These are phyloP conservation scores for Camponotus pennsylvanicus DNA, from an alignment of 1,140 invertebrate species.

Conservation along the genomic window DNA sequence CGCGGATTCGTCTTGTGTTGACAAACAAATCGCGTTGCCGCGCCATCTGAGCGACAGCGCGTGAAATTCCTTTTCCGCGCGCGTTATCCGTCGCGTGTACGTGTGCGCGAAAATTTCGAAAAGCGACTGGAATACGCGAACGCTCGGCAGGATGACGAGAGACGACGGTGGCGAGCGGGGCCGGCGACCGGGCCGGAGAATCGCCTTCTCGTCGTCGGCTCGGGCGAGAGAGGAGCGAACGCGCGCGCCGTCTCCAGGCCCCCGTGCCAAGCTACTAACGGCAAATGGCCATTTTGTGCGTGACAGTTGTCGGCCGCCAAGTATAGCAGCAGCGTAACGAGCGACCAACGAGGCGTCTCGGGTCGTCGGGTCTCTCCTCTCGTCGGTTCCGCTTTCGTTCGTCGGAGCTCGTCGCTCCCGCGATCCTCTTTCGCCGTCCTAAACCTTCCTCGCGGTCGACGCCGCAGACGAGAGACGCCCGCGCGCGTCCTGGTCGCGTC, in stretches of 20 bases:
- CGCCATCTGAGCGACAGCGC: constrained; percentile 29
- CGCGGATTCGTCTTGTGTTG: constrained; percentile 50
- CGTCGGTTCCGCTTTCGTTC: neutral
- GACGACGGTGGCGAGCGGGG: neutral
- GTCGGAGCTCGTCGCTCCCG: neutral
- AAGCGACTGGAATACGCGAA: neutral
- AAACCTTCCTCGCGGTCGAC: constrained; percentile 62
- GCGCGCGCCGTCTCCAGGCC: constrained; percentile 78
- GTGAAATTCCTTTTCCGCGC: neutral
- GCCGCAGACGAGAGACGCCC: constrained; percentile 65
- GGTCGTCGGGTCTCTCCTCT: constrained; percentile 10
- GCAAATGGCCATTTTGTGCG: constrained; percentile 86
- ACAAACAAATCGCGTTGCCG: constrained; percentile 57
- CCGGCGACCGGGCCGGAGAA: neutral
- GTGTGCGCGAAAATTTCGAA: constrained; percentile 58
- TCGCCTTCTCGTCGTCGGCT: constrained; percentile 10
- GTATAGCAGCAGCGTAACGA: constrained; percentile 33
- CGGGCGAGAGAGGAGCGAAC: constrained; percentile 50
- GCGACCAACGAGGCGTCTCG: constrained; percentile 19
- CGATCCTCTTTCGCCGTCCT: too few species aligned
- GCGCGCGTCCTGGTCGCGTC: too few species aligned
- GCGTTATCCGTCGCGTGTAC: neutral
- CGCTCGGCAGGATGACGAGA: neutral
- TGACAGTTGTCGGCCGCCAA: constrained; percentile 82
- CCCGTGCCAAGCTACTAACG: constrained; percentile 83